Evolutionary conservation across 2,888 invertebrate species (phyloP).

Genomic region (Rotaria socialis): DNA sequence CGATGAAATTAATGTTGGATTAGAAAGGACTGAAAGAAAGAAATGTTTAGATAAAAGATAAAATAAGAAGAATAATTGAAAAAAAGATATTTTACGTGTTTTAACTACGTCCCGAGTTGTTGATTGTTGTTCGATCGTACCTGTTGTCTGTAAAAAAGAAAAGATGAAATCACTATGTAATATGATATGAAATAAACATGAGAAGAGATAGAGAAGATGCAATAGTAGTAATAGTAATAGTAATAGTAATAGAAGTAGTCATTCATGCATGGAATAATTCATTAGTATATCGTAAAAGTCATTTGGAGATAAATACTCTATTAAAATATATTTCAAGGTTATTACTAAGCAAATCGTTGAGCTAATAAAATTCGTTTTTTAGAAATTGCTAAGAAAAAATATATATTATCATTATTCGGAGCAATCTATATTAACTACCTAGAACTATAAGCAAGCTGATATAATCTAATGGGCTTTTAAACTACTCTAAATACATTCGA

Average conservation of each 20-base stretch:
- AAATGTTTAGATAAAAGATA: not conserved
- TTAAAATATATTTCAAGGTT: no score
- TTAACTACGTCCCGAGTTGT: not conserved
- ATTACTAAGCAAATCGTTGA: no score
- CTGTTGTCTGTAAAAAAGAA: not conserved
- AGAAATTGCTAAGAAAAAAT: no score
- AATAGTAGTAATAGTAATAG: not conserved
- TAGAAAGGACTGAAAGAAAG: not conserved
- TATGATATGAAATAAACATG: not conserved
- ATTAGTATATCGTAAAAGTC: not conserved
- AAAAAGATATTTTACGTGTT: not conserved
- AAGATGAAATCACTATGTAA: not conserved
- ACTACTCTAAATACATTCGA: no score
- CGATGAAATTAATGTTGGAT: not conserved
- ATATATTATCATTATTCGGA: not conserved
- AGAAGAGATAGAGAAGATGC: not conserved
- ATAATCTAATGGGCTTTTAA: not conserved
- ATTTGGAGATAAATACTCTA: not conserved
- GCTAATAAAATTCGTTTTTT: not conserved
- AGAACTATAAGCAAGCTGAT: not conserved
- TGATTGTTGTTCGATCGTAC: not conserved
- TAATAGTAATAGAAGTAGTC: not conserved
- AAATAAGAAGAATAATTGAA: not conserved
- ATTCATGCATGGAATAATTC: not conserved
- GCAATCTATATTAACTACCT: not conserved